A percentile compares a stretch with the other conserved stretches of the same genome.
Evolutionary conservation across 2,797 vertebrate species (phyloP).

Genomic region (Rhinoraja longicauda): DNA sequence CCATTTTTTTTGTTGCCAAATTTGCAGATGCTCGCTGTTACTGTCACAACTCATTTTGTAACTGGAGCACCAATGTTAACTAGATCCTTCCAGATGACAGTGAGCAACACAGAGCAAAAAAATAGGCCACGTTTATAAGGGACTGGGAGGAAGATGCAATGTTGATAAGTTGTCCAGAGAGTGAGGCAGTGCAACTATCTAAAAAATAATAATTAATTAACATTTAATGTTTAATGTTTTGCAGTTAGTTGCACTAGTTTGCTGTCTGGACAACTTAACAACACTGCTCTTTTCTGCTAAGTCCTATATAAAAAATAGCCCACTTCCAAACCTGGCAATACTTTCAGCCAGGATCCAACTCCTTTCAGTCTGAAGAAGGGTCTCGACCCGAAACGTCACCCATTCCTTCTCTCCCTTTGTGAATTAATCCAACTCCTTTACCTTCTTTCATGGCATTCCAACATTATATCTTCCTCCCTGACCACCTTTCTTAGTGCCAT

Average conservation of each 20-base stretch:
- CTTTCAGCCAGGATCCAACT: background rate
- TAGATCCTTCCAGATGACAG: background rate
- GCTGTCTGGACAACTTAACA: background rate
- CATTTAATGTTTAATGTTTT: background rate
- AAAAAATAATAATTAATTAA: too few relatives aligned
- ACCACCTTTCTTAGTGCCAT: background rate
- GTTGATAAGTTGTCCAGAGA: too few relatives aligned
- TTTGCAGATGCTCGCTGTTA: background rate
- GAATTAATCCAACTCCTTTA: background rate
- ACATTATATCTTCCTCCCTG: background rate
- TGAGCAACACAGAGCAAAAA: background rate
- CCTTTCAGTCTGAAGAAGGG: too few relatives aligned
- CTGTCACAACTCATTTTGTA: background rate
- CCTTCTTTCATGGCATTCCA: too few relatives aligned
- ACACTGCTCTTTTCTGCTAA: background rate
- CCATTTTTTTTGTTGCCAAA: background rate
- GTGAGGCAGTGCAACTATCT: too few relatives aligned
- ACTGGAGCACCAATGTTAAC: background rate
- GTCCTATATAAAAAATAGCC: background rate
- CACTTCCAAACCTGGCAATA: background rate
- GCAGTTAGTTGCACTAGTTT: background rate
- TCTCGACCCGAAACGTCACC: too few relatives aligned
- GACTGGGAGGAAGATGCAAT: too few relatives aligned
- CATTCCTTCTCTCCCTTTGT: too few relatives aligned
- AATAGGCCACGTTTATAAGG: too few relatives aligned